Evolutionary conservation across 2,113 vertebrate genomes (phyloP), one percentile per base, ranked within the genome.

Genomic region (Odocoileus virginianus): DNA sequence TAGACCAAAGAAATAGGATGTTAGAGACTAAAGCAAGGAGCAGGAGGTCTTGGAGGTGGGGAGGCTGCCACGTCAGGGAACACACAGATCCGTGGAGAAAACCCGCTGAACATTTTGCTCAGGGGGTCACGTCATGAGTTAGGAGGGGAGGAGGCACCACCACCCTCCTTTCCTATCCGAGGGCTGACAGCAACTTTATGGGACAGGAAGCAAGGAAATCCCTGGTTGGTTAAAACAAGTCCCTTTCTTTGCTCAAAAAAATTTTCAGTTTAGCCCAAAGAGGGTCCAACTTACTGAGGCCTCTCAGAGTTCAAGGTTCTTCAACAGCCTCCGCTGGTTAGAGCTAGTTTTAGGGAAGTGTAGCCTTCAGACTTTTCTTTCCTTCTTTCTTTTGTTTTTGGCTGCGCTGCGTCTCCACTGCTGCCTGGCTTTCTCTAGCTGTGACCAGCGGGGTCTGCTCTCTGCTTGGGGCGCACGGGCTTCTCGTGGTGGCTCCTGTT

Each of bases 391-490:
- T 17, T 40, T 9, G 2, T 2, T 23, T 40, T 2, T 7, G 71
- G 71, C 36, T 7, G 36, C 11, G 1, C 11, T 0, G 0, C 12
- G 36, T 13, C 67, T 13, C 71, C 36, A 36, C 36, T 36, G 36
- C 36, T 23, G 1, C 36, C 71, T 11, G 36, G 21, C 67, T 74
- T 74, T 14, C 71, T 25, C 21, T 43, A 3, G 11, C 36, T 1
- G 1, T 74, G 71, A 14, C 21, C 21, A 25, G 71, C 0, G 3
- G 36, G 36, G 36, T 11, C 67, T 40, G 1, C 19, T 40, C 67
- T 40, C 3, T 7, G 3, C 11, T 23, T 25, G 67, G 19, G 36
- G 21, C 0, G 1, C 19, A 23, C 1, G 21, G 67, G n/a, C 10
- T 74, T 74, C n/a, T 74, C n/a, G 36, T 12, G 36, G n/a, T 2